phyloP scores from a whole-genome alignment of 2,113 vertebrate species.

The Dromiciops gliroides region DNA sequence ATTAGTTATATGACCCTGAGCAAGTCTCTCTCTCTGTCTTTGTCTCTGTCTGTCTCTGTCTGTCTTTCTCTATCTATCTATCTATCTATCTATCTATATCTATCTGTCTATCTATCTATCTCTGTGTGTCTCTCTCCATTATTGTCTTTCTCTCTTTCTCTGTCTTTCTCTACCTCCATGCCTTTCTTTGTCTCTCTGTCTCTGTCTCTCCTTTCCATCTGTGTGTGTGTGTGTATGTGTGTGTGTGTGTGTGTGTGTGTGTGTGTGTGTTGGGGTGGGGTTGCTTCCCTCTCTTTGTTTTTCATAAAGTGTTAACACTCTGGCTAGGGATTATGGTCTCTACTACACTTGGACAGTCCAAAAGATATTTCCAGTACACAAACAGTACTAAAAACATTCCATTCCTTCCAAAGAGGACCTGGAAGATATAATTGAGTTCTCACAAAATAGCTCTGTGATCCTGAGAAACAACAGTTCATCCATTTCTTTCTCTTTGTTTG shows the following conservation, averaged over 20 bases:
- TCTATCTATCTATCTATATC: too few species aligned
- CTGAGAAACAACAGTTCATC: background rate
- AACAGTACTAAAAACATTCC: background rate
- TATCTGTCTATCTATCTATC: too few species aligned
- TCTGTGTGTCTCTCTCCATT: too few species aligned
- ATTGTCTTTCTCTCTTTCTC: too few species aligned
- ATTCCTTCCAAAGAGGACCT: background rate
- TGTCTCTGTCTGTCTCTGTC: too few species aligned
- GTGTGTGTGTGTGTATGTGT: too few species aligned
- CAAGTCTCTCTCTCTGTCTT: too few species aligned
- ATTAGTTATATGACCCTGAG: too few species aligned
- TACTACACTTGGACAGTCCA: background rate
- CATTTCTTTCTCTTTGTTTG: background rate
- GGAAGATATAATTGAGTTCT: background rate
- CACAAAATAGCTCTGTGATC: background rate
- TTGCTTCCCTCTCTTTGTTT: background rate
- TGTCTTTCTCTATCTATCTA: background rate
- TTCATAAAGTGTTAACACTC: background rate
- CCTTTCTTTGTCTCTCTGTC: background rate
- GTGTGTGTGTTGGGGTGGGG: background rate
- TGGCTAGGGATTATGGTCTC: background rate
- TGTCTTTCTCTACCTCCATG: too few species aligned
- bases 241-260: too few species aligned
- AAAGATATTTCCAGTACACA: background rate
- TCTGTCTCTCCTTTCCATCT: background rate